Conservation (phyloP, 2,113 vertebrate genomes). For the Sula dactylatra region DNA sequence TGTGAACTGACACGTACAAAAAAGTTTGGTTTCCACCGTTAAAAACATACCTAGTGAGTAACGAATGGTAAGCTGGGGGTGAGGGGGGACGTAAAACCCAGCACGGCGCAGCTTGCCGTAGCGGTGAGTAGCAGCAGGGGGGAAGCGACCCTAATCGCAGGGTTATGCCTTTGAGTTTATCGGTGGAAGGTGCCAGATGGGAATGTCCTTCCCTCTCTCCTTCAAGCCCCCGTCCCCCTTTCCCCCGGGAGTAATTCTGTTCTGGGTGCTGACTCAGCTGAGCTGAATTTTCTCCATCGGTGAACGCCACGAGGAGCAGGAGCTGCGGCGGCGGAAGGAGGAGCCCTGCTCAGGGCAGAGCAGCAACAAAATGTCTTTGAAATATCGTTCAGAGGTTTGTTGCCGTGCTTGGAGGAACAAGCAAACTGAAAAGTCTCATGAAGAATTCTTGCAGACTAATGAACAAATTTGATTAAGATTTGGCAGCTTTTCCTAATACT, state of each 20-base stretch:
- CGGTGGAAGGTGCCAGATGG: neutral
- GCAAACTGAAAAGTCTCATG: neutral
- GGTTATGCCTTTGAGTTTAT: neutral
- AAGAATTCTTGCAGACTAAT: constrained; percentile 4
- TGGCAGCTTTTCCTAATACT: constrained; percentile 13
- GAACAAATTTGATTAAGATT: constrained; percentile 34
- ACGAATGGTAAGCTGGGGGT: fast-evolving
- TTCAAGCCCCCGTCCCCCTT: neutral
- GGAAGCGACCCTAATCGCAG: fast-evolving
- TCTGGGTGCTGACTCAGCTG: neutral
- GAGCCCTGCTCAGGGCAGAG: neutral
- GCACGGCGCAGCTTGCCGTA: fast-evolving
- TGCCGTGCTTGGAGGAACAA: neutral
- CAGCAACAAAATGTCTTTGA: neutral
- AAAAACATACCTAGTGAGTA: fast-evolving
- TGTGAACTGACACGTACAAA: fast-evolving
- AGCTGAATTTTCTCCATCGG: neutral
- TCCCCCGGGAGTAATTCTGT: fast-evolving
- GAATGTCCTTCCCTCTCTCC: neutral
- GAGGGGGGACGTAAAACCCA: fast-evolving
- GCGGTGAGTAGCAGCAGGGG: neutral
- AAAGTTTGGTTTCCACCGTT: fast-evolving
- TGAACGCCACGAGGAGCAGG: neutral
- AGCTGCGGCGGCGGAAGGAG: neutral
- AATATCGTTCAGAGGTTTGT: neutral